Evolutionary conservation across 2,113 vertebrate genomes (phyloP).

Genomic region (Gobiocypris rarus): DNA sequence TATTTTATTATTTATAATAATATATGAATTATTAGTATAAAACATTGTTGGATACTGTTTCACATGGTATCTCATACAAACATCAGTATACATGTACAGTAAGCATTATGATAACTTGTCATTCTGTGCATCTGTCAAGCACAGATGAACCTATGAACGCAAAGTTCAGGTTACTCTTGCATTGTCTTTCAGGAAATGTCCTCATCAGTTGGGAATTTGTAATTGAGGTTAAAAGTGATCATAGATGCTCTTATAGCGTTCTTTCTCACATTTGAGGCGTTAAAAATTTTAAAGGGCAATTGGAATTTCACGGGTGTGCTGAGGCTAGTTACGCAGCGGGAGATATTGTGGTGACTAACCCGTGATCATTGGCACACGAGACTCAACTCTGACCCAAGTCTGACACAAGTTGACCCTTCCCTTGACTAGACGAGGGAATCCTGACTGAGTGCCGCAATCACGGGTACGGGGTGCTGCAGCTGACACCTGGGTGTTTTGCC

Average conservation of each 20-base stretch:
- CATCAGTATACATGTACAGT: too few species aligned
- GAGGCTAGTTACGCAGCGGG: background rate
- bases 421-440: slow-evolving; percentile 10
- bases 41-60: background rate
- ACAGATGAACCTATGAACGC: background rate
- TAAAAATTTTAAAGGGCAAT: background rate
- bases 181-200: background rate
- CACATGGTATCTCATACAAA: background rate
- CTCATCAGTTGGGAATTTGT: background rate
- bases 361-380: background rate
- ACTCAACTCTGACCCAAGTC: slow-evolving; percentile 29
- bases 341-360: background rate
- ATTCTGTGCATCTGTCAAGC: background rate
- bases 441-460: background rate
- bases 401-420: slow-evolving; percentile 31
- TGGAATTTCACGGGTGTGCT: background rate
- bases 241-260: background rate
- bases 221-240: background rate
- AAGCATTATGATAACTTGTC: background rate
- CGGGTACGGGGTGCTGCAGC: slow-evolving; percentile 24
- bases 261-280: background rate
- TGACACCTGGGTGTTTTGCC: slow-evolving; percentile 33
- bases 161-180: background rate
- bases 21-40: background rate
- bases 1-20: background rate